Evolutionary conservation across 2,113 vertebrate species (phyloP), one percentile per base, ranked within the genome.

Genomic region (Thunnus maccoyii): DNA sequence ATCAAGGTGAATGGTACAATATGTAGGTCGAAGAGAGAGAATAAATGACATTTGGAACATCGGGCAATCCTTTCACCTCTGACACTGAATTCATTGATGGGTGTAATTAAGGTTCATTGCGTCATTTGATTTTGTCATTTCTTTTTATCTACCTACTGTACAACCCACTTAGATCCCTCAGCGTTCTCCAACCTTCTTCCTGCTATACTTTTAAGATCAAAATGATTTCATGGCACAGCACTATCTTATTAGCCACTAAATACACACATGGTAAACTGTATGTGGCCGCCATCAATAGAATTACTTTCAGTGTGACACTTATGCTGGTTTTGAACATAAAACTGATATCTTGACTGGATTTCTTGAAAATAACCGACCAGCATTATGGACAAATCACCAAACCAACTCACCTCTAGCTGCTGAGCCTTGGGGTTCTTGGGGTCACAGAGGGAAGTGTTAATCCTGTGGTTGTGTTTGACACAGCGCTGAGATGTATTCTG

Each of bases 391-490:
- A 22, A 48, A 67, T 32, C 16, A 41, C 4, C 25, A 80, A 57
- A 56, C 1, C 22, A 58, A 52, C 75, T 78, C 94, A 99, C 98
- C 98, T 99, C 98, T 89, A 99, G 96, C 86, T 95, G 98, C 68
- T 98, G 97, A 74, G 97, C 95, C 83, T 96, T 97, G 56, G 98
- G 95, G 85, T 97, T 98, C 91, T 99, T 99, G 0, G 96, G 97
- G 94, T 99, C 97, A 87, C 98, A 99, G 48, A 99, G 91, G 46
- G 97, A 97, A 73, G 96, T 97, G 95, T 98, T 99, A 90, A 99
- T 99, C 83, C 97, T 94, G 95, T 99, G 98, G 94, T 97, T 99
- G 93, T 96, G 96, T 90, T 97, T 97, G 88, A 97, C 96, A 92
- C 98, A 99, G 68, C 97, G 96, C 89, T 99, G 98, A 83, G 96